Conservation (phyloP, 2,888 invertebrate species). For the Euzophera pinguis region DNA sequence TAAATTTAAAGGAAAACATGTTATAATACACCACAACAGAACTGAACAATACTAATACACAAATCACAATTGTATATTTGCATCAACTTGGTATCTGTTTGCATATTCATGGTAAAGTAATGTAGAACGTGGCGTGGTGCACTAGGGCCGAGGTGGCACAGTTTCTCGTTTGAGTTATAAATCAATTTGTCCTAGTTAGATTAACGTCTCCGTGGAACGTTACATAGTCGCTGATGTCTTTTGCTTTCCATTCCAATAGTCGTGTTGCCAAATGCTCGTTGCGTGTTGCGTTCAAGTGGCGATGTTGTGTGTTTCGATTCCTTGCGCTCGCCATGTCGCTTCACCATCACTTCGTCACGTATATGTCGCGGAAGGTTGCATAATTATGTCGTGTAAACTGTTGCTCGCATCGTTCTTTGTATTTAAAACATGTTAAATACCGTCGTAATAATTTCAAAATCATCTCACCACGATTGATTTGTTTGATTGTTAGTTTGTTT, state of each 20-base stretch:
- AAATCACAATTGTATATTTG: slow-evolving; percentile 22
- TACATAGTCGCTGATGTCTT: slow-evolving; percentile 51
- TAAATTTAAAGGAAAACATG: not conserved
- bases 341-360: slow-evolving; percentile 38
- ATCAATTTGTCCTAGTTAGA: slow-evolving; percentile 73
- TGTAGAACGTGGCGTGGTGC: slow-evolving; percentile 59
- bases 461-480: slow-evolving; percentile 28
- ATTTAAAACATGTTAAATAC: slow-evolving; percentile 58
- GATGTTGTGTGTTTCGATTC: slow-evolving; percentile 34
- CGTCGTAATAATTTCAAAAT: slow-evolving; percentile 51
- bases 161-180: slow-evolving; percentile 72
- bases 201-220: slow-evolving; percentile 56
- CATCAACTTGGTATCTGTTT: slow-evolving; percentile 44
- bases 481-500: slow-evolving; percentile 22
- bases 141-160: slow-evolving; percentile 71
- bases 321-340: slow-evolving; percentile 30
- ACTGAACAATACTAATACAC: slow-evolving; percentile 3
- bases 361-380: slow-evolving; percentile 41
- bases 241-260: slow-evolving; percentile 56
- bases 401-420: slow-evolving; percentile 52
- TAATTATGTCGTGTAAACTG: slow-evolving; percentile 50
- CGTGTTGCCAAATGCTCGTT: slow-evolving; percentile 59
- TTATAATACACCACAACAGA: slow-evolving; percentile 1
- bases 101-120: slow-evolving; percentile 68
- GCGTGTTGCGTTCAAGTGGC: slow-evolving; percentile 37